These are phyloP conservation scores for Rhinolophus ferrumequinum DNA, from an alignment of 2,113 vertebrate genomes.

Conservation along the genomic window DNA sequence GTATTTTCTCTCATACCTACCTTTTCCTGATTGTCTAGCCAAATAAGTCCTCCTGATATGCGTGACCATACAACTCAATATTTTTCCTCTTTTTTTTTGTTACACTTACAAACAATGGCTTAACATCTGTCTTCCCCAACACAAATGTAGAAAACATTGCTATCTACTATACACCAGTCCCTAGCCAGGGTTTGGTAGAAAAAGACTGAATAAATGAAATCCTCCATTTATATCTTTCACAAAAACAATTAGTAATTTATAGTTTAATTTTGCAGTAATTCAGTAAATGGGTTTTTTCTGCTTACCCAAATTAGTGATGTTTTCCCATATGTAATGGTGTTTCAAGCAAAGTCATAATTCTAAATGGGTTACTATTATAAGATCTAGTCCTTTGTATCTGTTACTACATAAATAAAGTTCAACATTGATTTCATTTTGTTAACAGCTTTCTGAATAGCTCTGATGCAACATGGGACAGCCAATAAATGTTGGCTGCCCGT, in stretches of 20 bases:
- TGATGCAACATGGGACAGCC: not conserved
- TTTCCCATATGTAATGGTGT: not conserved
- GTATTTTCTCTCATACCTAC: not conserved
- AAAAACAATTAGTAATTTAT: conserved; percentile 25
- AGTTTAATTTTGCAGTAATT: conserved; percentile 38
- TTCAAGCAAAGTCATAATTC: conserved; percentile 35
- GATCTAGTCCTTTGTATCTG: not conserved
- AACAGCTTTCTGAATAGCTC: conserved; percentile 13
- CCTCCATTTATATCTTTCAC: not conserved
- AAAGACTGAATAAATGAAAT: conserved; percentile 25
- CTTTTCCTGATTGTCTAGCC: not conserved
- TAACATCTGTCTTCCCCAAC: not conserved
- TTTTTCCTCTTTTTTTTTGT: not conserved
- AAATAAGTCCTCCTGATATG: not conserved
- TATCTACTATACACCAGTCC: not conserved
- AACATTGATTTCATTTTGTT: not conserved
- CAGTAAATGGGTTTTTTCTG: conserved; percentile 32
- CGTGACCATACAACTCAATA: not conserved
- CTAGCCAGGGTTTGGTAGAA: not conserved
- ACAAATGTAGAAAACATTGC: conserved; percentile 26
- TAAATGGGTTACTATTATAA: not conserved
- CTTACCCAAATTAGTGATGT: not conserved
- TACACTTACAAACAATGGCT: not conserved
- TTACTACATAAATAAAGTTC: not conserved
- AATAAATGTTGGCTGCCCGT: not conserved